These are phyloP conservation scores for Monopis laevigella DNA, from an alignment of 2,888 invertebrate genomes.

Conservation along the genomic window DNA sequence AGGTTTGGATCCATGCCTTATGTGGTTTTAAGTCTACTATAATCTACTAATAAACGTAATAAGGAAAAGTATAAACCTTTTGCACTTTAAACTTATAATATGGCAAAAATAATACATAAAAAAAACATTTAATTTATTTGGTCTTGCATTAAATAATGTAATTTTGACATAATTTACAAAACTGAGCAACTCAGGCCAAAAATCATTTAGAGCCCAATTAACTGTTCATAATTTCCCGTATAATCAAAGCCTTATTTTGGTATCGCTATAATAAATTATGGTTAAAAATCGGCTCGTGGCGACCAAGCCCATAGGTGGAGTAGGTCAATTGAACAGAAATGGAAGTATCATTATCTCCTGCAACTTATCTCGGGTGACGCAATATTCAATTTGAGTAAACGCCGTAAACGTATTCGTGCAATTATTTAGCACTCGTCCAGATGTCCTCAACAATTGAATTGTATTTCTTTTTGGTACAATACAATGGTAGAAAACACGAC, in stretches of 20 bases:
- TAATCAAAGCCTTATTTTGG: slow-evolving; percentile 2
- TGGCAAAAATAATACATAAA: no score
- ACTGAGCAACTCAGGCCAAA: no score
- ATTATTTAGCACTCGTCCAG: slow-evolving; percentile 1
- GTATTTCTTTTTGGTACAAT: neutral
- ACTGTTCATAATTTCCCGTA: no score
- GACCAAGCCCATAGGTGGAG: slow-evolving; percentile 41
- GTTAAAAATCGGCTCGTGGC: slow-evolving; percentile 44
- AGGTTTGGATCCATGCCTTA: no score
- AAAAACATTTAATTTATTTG: no score
- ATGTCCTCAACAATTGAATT: slow-evolving; percentile 3
- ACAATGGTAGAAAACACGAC: neutral
- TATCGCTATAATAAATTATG: slow-evolving; percentile 20
- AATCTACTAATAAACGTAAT: no score
- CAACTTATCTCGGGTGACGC: slow-evolving; percentile 37
- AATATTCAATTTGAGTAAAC: slow-evolving; percentile 35
- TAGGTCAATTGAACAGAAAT: slow-evolving; percentile 49
- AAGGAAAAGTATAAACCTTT: no score
- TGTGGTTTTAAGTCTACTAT: no score
- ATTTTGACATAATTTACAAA: no score
- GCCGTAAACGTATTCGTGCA: slow-evolving; percentile 17
- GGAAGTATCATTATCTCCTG: slow-evolving; percentile 41
- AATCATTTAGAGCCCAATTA: no score
- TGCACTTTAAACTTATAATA: no score
- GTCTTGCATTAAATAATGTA: no score